Percentiles rank a stretch among this genome's conserved stretches.
Evolutionary conservation across 2,113 vertebrate species (phyloP).

Genomic region (Neotoma lepida): DNA sequence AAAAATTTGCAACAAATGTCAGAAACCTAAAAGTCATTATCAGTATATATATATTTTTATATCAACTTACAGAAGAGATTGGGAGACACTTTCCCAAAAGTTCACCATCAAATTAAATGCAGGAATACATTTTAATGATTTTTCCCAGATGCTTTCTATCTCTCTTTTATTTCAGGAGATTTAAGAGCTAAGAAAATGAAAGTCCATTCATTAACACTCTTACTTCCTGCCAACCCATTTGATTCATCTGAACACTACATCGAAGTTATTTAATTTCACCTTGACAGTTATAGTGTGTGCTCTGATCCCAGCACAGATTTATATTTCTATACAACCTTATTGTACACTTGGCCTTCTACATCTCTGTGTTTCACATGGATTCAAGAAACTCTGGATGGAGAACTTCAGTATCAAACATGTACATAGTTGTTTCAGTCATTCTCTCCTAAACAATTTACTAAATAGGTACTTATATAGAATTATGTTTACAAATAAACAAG

Average conservation of each 20-base stretch:
- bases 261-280: slow-evolving; percentile 9
- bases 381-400: neutral
- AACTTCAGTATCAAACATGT: neutral
- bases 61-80: slow-evolving; percentile 10
- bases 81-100: neutral
- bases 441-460: neutral
- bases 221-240: neutral
- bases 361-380: neutral
- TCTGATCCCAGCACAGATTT: neutral
- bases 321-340: neutral
- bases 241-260: neutral
- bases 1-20: neutral
- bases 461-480: neutral
- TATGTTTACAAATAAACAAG: neutral
- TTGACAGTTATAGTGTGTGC: neutral
- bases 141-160: neutral
- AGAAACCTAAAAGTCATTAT: neutral
- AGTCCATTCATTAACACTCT: slow-evolving; percentile 14
- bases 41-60: neutral
- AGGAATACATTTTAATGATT: slow-evolving; percentile 43
- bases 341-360: neutral
- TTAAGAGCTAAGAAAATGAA: slow-evolving; percentile 27
- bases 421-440: neutral
- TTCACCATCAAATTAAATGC: slow-evolving; percentile 41
- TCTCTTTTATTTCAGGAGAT: slow-evolving; percentile 27